These are phyloP conservation scores for Rhagoletis pomonella DNA, from an alignment of 1,140 invertebrate species.

Conservation along the genomic window DNA sequence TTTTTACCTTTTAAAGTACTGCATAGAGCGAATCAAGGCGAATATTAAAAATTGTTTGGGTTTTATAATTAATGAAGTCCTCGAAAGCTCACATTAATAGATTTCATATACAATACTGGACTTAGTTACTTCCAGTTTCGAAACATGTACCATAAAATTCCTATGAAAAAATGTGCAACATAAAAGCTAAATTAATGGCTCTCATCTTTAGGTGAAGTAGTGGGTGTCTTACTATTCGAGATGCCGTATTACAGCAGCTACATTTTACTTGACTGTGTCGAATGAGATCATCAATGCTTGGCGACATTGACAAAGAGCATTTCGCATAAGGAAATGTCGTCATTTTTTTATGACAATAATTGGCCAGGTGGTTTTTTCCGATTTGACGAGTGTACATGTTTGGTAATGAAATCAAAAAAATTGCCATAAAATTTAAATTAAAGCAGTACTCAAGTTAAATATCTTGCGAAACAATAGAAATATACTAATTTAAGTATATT, in stretches of 20 bases:
- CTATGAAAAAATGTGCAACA: background rate
- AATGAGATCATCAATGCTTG: slow-evolving; percentile 28
- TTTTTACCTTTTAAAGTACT: background rate
- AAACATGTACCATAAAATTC: background rate
- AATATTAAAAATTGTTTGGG: too few relatives aligned
- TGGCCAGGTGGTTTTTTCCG: slow-evolving; percentile 21
- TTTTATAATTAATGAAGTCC: background rate
- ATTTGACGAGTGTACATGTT: background rate
- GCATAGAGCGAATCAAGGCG: too few relatives aligned
- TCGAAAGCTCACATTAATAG: too few relatives aligned
- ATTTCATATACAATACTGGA: background rate
- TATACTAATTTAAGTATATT: background rate
- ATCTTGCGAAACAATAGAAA: background rate
- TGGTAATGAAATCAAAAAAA: background rate
- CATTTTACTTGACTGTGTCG: background rate
- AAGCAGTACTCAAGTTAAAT: slow-evolving; percentile 3
- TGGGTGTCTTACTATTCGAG: slow-evolving; percentile 35
- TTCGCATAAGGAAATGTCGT: slow-evolving; percentile 29
- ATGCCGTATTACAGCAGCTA: slow-evolving; percentile 14
- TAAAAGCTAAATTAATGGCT: slow-evolving; percentile 9
- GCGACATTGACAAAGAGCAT: background rate
- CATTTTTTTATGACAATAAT: slow-evolving; percentile 47
- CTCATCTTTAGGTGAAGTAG: background rate
- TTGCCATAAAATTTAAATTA: background rate
- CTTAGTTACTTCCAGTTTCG: background rate